These are phyloP conservation scores for Peromyscus eremicus DNA, from an alignment of 2,797 vertebrate species.

Conservation along the genomic window DNA sequence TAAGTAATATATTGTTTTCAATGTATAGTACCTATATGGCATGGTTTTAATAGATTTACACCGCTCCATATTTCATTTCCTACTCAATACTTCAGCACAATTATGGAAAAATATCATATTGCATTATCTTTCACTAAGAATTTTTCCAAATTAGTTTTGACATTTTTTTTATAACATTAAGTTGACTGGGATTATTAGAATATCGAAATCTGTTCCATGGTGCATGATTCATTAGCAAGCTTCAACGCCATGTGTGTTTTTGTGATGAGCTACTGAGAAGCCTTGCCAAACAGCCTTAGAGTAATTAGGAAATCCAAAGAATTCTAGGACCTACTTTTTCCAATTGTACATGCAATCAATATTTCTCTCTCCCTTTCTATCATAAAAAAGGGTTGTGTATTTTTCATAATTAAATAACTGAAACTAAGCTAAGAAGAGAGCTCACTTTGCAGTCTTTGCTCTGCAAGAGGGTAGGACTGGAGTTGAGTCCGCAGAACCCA, in stretches of 20 bases:
- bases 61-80: neutral
- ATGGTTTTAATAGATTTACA: neutral
- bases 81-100: neutral
- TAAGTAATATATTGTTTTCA: neutral
- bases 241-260: neutral
- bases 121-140: neutral
- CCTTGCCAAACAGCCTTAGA: neutral
- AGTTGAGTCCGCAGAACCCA: neutral
- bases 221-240: neutral
- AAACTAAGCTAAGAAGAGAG: neutral
- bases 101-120: conserved; percentile 17
- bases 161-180: neutral
- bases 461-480: neutral
- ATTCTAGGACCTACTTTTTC: neutral
- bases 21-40: neutral
- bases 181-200: conserved; percentile 17
- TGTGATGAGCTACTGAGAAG: neutral
- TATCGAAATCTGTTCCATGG: conserved; percentile 25
- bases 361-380: neutral
- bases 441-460: neutral
- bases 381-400: neutral
- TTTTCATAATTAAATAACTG: neutral
- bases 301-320: neutral
- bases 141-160: conserved; percentile 20
- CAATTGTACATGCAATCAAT: neutral